A percentile compares a stretch with the other conserved stretches of the same genome.
phyloP scores from a whole-genome alignment of 2,888 invertebrate genomes.

The Andrena camellia region DNA sequence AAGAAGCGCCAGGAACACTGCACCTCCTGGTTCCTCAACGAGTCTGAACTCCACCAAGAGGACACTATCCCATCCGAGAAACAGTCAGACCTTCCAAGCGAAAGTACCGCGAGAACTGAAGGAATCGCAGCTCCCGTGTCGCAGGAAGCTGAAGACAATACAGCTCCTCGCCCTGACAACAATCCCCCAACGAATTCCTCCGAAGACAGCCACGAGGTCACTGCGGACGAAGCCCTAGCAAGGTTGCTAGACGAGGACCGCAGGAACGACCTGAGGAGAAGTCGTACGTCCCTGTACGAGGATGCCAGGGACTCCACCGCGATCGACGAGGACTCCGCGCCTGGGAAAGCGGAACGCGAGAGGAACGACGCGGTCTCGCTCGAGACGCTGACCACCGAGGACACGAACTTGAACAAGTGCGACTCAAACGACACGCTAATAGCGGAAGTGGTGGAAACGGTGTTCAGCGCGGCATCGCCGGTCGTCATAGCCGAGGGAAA shows the following conservation, averaged over 20 bases:
- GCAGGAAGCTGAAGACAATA: constrained; percentile 38
- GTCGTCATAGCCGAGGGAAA: constrained; percentile 15
- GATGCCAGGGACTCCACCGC: constrained; percentile 70
- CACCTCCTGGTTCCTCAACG: constrained; percentile 79
- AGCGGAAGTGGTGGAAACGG: constrained; percentile 75
- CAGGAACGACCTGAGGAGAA: constrained; percentile 55
- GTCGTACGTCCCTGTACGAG: constrained; percentile 75
- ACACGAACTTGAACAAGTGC: constrained; percentile 78
- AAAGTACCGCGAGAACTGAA: constrained; percentile 49
- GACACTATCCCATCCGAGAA: constrained; percentile 55
- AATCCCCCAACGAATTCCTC: not conserved
- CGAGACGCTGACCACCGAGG: constrained; percentile 68
- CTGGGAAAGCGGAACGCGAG: constrained; percentile 15
- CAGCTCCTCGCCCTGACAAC: not conserved
- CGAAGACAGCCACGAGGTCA: constrained; percentile 3
- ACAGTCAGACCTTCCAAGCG: constrained; percentile 50
- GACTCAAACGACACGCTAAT: constrained; percentile 81
- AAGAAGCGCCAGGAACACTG: constrained; percentile 75
- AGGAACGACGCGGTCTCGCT: constrained; percentile 59
- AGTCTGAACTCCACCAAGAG: constrained; percentile 59
- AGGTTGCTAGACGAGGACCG: constrained; percentile 58
- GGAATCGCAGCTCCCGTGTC: not conserved
- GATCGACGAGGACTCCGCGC: constrained; percentile 22
- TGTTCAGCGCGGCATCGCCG: constrained; percentile 9
- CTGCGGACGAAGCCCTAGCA: constrained; percentile 38